Conservation (phyloP, 2,113 vertebrate genomes). For the Pontoporia blainvillei region DNA sequence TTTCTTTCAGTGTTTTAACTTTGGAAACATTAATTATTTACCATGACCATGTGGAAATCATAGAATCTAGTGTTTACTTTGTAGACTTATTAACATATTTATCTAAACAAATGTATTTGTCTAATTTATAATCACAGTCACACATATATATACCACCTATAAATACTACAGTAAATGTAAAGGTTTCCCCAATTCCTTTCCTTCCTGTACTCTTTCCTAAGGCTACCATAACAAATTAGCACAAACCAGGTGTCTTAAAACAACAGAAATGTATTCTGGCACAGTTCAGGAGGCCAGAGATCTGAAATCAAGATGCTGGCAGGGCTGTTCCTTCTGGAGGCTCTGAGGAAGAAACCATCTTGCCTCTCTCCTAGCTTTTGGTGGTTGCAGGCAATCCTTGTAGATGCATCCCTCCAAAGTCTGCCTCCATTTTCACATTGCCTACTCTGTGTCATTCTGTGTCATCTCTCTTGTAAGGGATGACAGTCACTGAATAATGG, state of each 20-base stretch:
- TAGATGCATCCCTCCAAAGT: no score
- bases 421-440: not conserved
- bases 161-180: not conserved
- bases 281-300: not conserved
- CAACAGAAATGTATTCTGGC: not conserved
- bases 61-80: not conserved
- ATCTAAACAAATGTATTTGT: not conserved
- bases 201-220: not conserved
- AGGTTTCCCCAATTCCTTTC: not conserved
- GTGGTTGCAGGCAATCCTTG: not conserved
- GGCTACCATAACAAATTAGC: not conserved
- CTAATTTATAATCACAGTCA: not conserved
- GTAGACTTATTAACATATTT: not conserved
- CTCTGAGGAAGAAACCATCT: not conserved
- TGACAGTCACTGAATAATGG: not conserved
- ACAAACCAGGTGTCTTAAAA: not conserved
- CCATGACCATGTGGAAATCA: not conserved
- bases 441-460: not conserved
- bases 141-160: not conserved
- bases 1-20: constrained; percentile 5
- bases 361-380: not conserved
- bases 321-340: not conserved
- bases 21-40: constrained; percentile 15
- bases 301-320: not conserved
- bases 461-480: not conserved